phyloP scores from a whole-genome alignment of 2,888 invertebrate species.

The Acanthosoma haemorrhoidale region DNA sequence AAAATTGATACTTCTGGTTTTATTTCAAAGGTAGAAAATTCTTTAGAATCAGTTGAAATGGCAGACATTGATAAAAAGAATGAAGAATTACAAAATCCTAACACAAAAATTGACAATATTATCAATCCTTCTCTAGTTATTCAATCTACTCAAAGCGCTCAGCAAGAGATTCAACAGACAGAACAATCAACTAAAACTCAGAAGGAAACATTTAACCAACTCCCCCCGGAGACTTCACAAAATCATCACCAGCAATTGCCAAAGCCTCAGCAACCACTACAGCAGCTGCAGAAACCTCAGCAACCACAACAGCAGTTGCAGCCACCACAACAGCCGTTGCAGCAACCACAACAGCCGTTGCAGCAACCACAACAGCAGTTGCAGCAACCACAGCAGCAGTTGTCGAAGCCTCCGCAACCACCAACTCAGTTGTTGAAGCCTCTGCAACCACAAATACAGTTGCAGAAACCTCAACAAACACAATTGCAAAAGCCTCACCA shows the following conservation, averaged over 20 bases:
- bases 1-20: neutral
- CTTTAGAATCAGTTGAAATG: neutral
- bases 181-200: too few species aligned
- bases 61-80: neutral
- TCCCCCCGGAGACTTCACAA: too few species aligned
- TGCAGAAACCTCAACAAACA: constrained; percentile 15
- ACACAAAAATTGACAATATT: neutral
- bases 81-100: neutral
- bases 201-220: too few species aligned
- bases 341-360: neutral
- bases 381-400: neutral
- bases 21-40: neutral
- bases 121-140: neutral
- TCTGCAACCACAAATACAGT: constrained; percentile 17
- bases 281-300: neutral
- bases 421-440: neutral
- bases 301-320: neutral
- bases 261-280: neutral
- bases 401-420: neutral
- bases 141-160: neutral
- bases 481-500: neutral
- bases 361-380: neutral
- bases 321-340: neutral
- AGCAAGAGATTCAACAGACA: neutral
- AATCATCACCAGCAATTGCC: neutral